A percentile compares a stretch with the other conserved stretches of the same genome.
phyloP scores from a whole-genome alignment of 2,113 vertebrate species.

The Myotis lucifugus region DNA sequence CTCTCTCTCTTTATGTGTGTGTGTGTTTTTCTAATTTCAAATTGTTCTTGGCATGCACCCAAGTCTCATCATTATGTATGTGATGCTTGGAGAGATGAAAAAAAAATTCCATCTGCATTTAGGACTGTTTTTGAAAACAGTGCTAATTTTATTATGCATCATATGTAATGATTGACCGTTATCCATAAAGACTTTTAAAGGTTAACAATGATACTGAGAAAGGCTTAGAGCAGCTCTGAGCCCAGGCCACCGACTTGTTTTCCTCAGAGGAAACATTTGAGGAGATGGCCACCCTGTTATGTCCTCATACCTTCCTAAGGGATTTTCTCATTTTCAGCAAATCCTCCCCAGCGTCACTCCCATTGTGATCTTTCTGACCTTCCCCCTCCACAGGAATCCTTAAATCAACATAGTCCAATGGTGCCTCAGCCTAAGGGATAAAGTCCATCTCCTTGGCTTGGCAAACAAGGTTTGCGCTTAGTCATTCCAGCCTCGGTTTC shows the following conservation, averaged over 20 bases:
- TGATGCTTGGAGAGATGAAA: constrained; percentile 1
- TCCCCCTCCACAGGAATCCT: not conserved
- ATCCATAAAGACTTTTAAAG: not conserved
- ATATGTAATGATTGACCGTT: not conserved
- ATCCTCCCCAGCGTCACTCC: not conserved
- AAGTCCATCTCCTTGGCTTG: not conserved
- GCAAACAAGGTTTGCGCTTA: not conserved
- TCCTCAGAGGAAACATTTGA: not conserved
- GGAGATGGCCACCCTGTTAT: not conserved
- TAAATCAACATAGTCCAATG: not conserved
- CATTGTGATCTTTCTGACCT: not conserved
- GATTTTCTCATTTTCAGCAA: not conserved
- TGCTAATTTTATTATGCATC: not conserved
- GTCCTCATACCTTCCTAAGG: not conserved
- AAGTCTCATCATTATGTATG: not conserved
- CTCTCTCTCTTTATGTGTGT: not conserved
- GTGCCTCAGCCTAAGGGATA: not conserved
- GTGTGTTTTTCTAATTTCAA: constrained; percentile 11
- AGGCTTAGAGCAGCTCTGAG: not conserved
- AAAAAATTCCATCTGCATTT: not conserved
- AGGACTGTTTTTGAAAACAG: not conserved
- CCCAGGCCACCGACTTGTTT: not conserved
- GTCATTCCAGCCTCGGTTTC: not conserved
- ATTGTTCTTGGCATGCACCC: not conserved
- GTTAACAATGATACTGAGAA: not conserved